These are phyloP conservation scores for Gorsachius goisagi DNA, from an alignment of 2,113 vertebrate species.

Conservation along the genomic window DNA sequence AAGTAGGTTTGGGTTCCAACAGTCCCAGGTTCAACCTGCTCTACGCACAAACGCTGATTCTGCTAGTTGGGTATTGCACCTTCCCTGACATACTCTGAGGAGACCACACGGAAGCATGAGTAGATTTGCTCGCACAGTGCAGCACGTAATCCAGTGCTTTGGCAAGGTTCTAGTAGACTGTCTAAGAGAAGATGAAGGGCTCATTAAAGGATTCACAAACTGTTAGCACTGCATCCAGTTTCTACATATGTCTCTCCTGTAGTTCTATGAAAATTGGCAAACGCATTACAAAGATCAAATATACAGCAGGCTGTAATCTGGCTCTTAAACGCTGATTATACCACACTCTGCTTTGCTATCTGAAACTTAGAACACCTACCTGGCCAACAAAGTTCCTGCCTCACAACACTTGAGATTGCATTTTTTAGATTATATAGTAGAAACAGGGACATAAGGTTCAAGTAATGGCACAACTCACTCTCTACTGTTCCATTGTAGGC, in stretches of 20 bases:
- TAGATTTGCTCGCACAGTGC: accelerated
- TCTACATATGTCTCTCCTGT: background rate
- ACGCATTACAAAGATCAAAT: background rate
- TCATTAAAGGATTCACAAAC: background rate
- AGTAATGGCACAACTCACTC: background rate
- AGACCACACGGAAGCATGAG: background rate
- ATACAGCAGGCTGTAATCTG: background rate
- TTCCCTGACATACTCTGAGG: background rate
- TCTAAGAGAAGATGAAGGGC: background rate
- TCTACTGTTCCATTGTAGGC: background rate
- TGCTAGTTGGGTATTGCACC: background rate
- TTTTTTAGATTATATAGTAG: background rate
- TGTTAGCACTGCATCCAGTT: background rate
- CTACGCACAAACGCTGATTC: background rate
- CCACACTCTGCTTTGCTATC: accelerated
- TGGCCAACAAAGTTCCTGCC: background rate
- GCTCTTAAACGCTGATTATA: background rate
- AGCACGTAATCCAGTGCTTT: background rate
- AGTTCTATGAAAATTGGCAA: background rate
- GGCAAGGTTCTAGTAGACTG: background rate
- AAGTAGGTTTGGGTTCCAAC: background rate
- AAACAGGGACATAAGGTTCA: background rate
- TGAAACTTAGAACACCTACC: background rate
- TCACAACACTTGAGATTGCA: background rate
- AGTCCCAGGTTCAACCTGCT: background rate